phyloP scores from a whole-genome alignment of 92 coral and sea anemone genomes.

The Montipora capitata region DNA sequence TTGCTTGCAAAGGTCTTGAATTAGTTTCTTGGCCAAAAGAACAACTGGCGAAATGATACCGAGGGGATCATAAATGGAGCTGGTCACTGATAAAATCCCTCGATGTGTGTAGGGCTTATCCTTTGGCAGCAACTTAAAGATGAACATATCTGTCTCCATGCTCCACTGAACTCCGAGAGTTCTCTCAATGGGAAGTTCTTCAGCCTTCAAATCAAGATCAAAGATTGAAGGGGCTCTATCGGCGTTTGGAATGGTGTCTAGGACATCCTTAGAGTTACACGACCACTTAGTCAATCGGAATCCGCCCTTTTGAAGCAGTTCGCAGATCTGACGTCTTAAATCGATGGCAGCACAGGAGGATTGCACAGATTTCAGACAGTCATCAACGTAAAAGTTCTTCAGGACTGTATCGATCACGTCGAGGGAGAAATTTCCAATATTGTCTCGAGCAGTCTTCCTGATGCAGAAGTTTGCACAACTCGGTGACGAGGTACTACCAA shows the following conservation, averaged over 20 bases:
- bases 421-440: not conserved
- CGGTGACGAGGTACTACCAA: slow-evolving; percentile 45
- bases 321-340: not conserved
- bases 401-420: not conserved
- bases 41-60: no score
- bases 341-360: not conserved
- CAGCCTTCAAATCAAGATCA: not conserved
- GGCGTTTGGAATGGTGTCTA: not conserved
- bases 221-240: not conserved
- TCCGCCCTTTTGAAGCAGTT: not conserved
- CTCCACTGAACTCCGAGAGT: not conserved
- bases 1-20: no score
- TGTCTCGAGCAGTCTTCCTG: not conserved
- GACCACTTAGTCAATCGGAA: not conserved
- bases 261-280: not conserved
- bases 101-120: slow-evolving; percentile 16
- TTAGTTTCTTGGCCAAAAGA: no score
- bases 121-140: not conserved
- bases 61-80: no score
- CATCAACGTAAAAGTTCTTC: slow-evolving; percentile 13
- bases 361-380: slow-evolving; percentile 16
- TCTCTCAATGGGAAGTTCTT: not conserved
- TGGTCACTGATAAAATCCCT: not conserved
- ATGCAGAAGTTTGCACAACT: slow-evolving; percentile 55
- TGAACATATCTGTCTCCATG: slow-evolving; percentile 7